Percentiles rank a stretch among this genome's conserved stretches.
Conservation (phyloP, 2,113 vertebrate genomes). For the Axis porcinus region DNA sequence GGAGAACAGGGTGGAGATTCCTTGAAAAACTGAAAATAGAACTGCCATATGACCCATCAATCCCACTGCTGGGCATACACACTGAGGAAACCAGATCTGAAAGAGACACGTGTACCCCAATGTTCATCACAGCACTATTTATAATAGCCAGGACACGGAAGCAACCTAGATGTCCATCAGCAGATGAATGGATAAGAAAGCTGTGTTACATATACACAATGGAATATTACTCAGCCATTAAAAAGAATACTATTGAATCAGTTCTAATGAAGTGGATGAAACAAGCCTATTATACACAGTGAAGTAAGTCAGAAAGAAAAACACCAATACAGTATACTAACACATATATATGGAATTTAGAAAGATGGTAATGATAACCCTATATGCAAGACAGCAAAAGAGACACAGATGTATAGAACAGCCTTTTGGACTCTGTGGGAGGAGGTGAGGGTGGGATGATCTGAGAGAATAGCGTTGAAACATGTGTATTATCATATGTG, state of each 20-base stretch:
- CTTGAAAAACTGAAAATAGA: too few species aligned
- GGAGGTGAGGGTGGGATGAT: not conserved
- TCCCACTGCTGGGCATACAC: too few species aligned
- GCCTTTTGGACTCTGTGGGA: not conserved
- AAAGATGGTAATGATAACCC: not conserved
- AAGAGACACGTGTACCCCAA: too few species aligned
- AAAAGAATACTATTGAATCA: not conserved
- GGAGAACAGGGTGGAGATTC: too few species aligned
- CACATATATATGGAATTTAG: not conserved
- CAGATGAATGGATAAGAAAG: too few species aligned
- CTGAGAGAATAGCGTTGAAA: not conserved
- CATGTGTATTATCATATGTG: not conserved
- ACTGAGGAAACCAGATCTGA: too few species aligned
- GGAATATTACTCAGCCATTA: not conserved
- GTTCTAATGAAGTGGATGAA: not conserved
- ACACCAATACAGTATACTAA: not conserved
- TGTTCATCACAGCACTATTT: too few species aligned
- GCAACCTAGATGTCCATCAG: too few species aligned
- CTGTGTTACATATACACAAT: too few species aligned
- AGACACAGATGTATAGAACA: not conserved
- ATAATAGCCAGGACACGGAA: too few species aligned
- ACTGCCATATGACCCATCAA: too few species aligned
- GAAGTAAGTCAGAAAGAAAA: not conserved
- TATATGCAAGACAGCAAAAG: not conserved
- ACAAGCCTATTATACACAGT: not conserved